Base-by-base conservation (phyloP, 2,797 vertebrate genomes). In the Sebastes trivittatus region DNA sequence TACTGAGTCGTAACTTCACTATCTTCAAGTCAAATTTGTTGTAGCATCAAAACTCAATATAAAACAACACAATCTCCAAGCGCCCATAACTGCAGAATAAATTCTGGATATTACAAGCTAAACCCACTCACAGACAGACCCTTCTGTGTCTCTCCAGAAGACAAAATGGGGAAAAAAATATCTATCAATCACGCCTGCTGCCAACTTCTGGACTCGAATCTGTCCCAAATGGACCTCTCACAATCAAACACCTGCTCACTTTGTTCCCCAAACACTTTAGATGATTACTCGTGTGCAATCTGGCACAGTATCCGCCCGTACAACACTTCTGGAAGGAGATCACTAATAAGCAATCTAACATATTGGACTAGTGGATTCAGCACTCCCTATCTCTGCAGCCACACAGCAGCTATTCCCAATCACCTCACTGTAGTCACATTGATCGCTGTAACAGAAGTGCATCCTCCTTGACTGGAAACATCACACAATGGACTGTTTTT, bases 171-270 rank as follows among this genome's bases (percentile, higher is more conserved):
- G 69, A 65, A 27, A 30, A 42, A 49, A 72, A 86, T 67, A 84
- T 77, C 78, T 62, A 84, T 89, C 84, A 83, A 67, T 88, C 83
- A 75, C 0, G 22, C 27, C 74, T 32, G 58, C 82, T 92, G 87
- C 87, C 89, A 88, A 86, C 77, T 79, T 66, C 72, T 89, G 67
- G 86, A 89, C 78, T 87, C 71, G 55, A 90, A 89, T 90, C 70
- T 79, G 63, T 89, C 89, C 87, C 86, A 81, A 72, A 87, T 85
- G 86, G 75, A 69, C 83, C 61, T 56, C 68, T 87, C 64, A 81
- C 84, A 89, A 79, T 87, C 78, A 63, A 88, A 91, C 88, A 93
- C 92, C 89, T 89, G 88, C 88, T 89, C 82, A 78, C 71, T 86
- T 84, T 88, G 80, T 83, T 88, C 75, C 84, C 76, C 2, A 3